These are phyloP conservation scores for Plemyria rubiginata DNA, from an alignment of 2,888 invertebrate genomes.

Conservation along the genomic window DNA sequence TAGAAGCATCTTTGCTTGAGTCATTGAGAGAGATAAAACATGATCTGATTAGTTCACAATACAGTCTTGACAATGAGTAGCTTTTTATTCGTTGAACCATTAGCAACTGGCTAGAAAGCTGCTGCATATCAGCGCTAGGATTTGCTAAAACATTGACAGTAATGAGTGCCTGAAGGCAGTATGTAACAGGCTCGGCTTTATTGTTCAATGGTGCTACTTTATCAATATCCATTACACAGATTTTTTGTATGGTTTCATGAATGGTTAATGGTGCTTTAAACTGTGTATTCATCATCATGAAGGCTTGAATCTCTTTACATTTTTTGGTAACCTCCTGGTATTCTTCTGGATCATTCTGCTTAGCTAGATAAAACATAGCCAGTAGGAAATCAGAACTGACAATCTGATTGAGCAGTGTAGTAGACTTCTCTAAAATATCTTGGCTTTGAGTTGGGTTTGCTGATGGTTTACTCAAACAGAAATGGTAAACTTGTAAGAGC, in stretches of 20 bases:
- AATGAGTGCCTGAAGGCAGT: slow-evolving; percentile 91
- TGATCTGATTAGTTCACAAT: slow-evolving; percentile 95
- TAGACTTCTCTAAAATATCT: slow-evolving; percentile 89
- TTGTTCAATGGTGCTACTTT: slow-evolving; percentile 83
- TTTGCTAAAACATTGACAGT: slow-evolving; percentile 93
- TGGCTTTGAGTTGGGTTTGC: slow-evolving; percentile 81
- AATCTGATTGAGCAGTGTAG: slow-evolving; percentile 87
- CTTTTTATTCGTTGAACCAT: slow-evolving; percentile 94
- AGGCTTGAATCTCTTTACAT: slow-evolving; percentile 88
- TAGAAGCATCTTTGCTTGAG: slow-evolving; percentile 90
- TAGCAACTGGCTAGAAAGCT: slow-evolving; percentile 92
- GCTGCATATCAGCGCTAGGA: slow-evolving; percentile 92
- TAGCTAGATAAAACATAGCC: slow-evolving; percentile 93
- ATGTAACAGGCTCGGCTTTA: slow-evolving; percentile 87
- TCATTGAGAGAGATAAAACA: slow-evolving; percentile 96
- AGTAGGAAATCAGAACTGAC: slow-evolving; percentile 90
- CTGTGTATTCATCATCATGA: slow-evolving; percentile 84
- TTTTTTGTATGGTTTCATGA: slow-evolving; percentile 85
- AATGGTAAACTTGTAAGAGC: slow-evolving; percentile 90
- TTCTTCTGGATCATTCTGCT: slow-evolving; percentile 91
- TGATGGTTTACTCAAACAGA: slow-evolving; percentile 75
- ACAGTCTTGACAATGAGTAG: slow-evolving; percentile 91
- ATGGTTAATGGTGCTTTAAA: slow-evolving; percentile 84
- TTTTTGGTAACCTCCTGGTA: slow-evolving; percentile 88
- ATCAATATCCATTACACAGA: slow-evolving; percentile 87